Base-by-base conservation (phyloP, 2,797 vertebrate genomes). In the Eupleurogrammus muticus region DNA sequence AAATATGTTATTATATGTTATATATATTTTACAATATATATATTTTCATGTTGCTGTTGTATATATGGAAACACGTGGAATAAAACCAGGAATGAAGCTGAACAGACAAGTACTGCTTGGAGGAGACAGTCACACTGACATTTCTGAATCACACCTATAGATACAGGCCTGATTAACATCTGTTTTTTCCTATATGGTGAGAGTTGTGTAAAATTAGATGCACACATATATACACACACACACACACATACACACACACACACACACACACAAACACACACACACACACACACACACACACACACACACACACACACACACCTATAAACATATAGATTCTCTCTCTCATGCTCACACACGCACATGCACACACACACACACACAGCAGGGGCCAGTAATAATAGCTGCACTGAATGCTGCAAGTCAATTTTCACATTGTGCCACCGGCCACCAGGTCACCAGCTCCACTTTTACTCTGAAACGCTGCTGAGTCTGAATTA, bases 361-460 rank as follows among this genome's bases (percentile, higher is more conserved):
- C 70, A 46, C 50, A 61, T 51, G 51, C 67, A 53, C 51, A 69
- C 42, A 44, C 56, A 55, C 58, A 40, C 65, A 21, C 47, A n/a
- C 53, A 17, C 34, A 47, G 24, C 21, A 48, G 70, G 58, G 44
- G 59, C 55, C 57, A 67, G 54, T 66, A 75, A 77, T 84, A 83
- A 78, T 68, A 82, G 67, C 79, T 69, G 62, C 24, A 47, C 65
- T 79, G 56, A 86, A 80, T 32, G 57, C 83, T 83, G 59, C 79
- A 81, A 73, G 81, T 92, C 86, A 91, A 92, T 92, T 93, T 85
- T 91, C 90, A 90, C 91, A 81, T 77, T 79, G 85, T 75, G 76
- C 73, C 68, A 60, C 71, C 8, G 75, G 86, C 67, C 88, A 77
- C 46, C 48, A 11, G 84, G 82, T 91, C 90, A 89, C 74, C 72